Conservation (phyloP, 2,113 vertebrate genomes). For the Ornithorhynchus anatinus region DNA sequence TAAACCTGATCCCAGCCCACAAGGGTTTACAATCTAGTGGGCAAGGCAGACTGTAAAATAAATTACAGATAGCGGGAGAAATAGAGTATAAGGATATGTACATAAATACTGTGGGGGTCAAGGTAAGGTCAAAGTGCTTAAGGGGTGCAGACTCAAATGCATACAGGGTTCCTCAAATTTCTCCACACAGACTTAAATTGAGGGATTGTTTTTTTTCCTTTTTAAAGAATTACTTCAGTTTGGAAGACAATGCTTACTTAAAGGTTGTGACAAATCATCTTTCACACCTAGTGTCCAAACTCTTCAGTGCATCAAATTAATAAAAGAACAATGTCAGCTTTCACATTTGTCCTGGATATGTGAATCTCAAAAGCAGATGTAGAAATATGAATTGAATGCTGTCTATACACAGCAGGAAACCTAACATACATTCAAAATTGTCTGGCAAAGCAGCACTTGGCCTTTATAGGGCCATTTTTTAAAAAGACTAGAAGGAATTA, state of each 20-base stretch:
- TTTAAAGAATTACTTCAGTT: too few relatives aligned
- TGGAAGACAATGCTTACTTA: conserved; percentile 21
- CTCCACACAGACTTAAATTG: too few relatives aligned
- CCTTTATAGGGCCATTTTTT: background rate
- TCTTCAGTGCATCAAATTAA: background rate
- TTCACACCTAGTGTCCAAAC: background rate
- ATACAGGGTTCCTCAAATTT: too few relatives aligned
- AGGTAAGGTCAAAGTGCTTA: too few relatives aligned
- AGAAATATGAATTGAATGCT: background rate
- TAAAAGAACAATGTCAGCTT: conserved; percentile 9
- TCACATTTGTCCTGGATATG: background rate
- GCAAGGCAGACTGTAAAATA: too few relatives aligned
- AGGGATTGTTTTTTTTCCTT: too few relatives aligned
- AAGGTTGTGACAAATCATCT: conserved; percentile 38
- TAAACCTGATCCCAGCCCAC: too few relatives aligned
- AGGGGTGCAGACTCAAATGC: too few relatives aligned
- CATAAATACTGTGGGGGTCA: too few relatives aligned
- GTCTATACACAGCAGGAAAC: background rate
- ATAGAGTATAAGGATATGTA: too few relatives aligned
- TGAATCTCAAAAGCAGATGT: conserved; percentile 2
- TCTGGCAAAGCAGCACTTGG: background rate
- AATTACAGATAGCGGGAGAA: too few relatives aligned
- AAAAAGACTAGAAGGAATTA: background rate
- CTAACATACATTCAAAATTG: fast-evolving
- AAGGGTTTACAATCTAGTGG: too few relatives aligned